These are phyloP conservation scores for Dugesia japonica DNA, from an alignment of 2,888 invertebrate genomes.

Conservation along the genomic window DNA sequence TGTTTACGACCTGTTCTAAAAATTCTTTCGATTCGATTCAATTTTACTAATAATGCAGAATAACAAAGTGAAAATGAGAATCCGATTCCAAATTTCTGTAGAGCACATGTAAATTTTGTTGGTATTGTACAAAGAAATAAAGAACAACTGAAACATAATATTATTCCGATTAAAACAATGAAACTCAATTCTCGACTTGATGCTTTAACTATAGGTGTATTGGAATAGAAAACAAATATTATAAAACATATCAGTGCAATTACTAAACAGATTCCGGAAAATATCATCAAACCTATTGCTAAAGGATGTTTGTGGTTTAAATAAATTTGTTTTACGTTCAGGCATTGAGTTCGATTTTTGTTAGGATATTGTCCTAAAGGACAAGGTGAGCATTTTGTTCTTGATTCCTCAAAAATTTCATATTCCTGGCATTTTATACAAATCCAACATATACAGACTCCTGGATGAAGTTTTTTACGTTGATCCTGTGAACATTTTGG, in stretches of 20 bases:
- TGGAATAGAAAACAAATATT: conserved; percentile 45
- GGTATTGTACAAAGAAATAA: conserved; percentile 47
- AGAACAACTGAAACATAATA: conserved; percentile 46
- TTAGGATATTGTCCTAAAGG: conserved; percentile 67
- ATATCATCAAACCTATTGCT: conserved; percentile 77
- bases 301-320: conserved; percentile 59
- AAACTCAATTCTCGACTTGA: conserved; percentile 49
- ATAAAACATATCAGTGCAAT: conserved; percentile 42
- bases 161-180: conserved; percentile 45
- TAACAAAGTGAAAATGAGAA: conserved; percentile 48
- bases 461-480: conserved; percentile 21
- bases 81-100: conserved; percentile 47
- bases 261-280: conserved; percentile 46
- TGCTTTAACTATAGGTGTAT: conserved; percentile 49
- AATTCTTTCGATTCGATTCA: conserved; percentile 47
- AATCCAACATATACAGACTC: conserved; percentile 40
- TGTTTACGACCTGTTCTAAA: conserved; percentile 47
- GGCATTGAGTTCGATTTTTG: conserved; percentile 54
- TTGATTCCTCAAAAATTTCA: conserved; percentile 53
- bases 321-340: conserved; percentile 50
- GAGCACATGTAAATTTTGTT: conserved; percentile 43
- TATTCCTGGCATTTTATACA: conserved; percentile 63
- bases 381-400: conserved; percentile 68
- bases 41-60: conserved; percentile 48
- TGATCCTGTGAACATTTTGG: conserved; percentile 24